phyloP scores from a whole-genome alignment of 2,888 invertebrate species.

The Apamea epomidion region DNA sequence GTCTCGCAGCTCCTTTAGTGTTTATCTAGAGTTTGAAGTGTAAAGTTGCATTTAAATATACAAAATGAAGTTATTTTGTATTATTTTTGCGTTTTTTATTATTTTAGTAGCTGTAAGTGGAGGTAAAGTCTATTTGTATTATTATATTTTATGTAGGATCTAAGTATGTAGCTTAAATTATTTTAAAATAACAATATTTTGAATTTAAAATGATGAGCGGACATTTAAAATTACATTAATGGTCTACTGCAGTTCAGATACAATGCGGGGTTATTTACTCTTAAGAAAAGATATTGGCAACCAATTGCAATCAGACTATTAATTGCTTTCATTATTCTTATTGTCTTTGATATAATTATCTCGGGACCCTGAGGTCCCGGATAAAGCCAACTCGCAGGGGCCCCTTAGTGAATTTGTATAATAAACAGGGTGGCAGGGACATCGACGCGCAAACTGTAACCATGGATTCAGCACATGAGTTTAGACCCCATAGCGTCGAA shows the following conservation, averaged over 20 bases:
- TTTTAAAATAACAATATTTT: background rate
- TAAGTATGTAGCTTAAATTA: background rate
- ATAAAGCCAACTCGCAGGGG: too few species aligned
- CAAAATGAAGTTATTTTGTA: constrained; percentile 48
- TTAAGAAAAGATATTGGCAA: background rate
- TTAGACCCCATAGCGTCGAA: too few species aligned
- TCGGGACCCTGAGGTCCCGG: too few species aligned
- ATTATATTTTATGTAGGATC: background rate
- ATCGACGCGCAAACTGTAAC: too few species aligned
- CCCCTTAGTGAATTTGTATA: too few species aligned
- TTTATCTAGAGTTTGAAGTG: constrained; percentile 21
- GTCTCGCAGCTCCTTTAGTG: constrained; percentile 48
- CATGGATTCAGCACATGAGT: too few species aligned
- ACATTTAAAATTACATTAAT: background rate
- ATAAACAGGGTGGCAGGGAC: too few species aligned
- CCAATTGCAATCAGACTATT: background rate
- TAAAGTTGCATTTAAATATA: constrained; percentile 28
- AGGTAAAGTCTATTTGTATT: constrained; percentile 48
- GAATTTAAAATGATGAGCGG: background rate
- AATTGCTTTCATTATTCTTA: background rate
- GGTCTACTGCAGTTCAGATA: background rate
- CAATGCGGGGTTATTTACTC: background rate
- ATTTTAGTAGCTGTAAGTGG: constrained; percentile 48
- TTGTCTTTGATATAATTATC: too few species aligned
- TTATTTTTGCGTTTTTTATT: constrained; percentile 44